Base-by-base conservation (phyloP, 2,888 invertebrate genomes). In the Hemicrepidius hirtus region DNA sequence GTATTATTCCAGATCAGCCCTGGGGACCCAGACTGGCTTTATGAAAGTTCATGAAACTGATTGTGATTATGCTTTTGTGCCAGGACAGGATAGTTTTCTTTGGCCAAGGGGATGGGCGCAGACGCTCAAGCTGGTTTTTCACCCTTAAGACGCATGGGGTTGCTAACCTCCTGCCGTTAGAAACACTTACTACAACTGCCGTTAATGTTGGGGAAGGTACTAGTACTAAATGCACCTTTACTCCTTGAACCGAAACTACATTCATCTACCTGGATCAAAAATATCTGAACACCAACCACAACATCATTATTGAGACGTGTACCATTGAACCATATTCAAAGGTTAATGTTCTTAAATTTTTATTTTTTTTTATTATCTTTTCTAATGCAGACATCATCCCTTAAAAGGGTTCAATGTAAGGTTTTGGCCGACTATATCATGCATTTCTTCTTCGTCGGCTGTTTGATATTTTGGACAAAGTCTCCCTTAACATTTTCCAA, bases 61-160 rank as follows among this genome's bases (percentile, higher is more conserved):
- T 77, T 77, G 75, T 77, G 76, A 77, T 76, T 77, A 74, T 74
- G 73, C 76, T 66, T 74, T 77, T 77, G 76, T 77, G 53, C 65
- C 63, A 72, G 76, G 76, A 76, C 78, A 76, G 78, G 76, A 78
- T 78, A 77, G 78, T 76, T 77, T 79, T 79, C 79, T 77, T 76
- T 77, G 63, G 71, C 53, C 63, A 53, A 53, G 68, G 75, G 73
- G 69, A 73, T 76, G 75, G 75, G 60, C 69, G 77, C 76, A 76
- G 77, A 76, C 77, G 77, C 73, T 76, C 75, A 77, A 79, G 79
- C 78, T 79, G 78, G 78, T 79, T 80, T 76, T 73, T 73, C 76
- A 72, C 75, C 77, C 74, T 76, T 73, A 74, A 76, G 76, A 75
- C 71, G 68, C 59, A 55, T 63, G 65, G 76, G 77, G 76, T 75